Evolutionary conservation across 2,113 vertebrate genomes (phyloP), one percentile per base, ranked within the genome.

Genomic region (Micronycteris hirsuta): DNA sequence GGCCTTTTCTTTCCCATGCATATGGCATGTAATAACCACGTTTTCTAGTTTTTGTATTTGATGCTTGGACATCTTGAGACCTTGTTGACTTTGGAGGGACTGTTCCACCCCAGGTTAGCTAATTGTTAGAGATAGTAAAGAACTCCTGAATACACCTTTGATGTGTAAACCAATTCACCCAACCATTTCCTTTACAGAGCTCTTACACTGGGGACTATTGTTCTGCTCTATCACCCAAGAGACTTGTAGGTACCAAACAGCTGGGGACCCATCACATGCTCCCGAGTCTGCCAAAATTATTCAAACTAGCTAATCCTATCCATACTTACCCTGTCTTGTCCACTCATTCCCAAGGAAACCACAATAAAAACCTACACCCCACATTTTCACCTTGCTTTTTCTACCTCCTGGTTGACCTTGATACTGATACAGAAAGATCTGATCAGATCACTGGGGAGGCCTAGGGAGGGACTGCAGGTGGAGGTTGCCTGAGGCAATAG

Each of bases 231-330:
- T 78, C 26, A 54, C 6, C 11, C 2, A 4, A 73, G 16, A 13
- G 4, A 5, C 47, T n/a, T n/a, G n/a, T n/a, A 6, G 10, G 5
- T 56, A 49, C 5, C 24, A 76, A 20, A 63, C 4, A 10, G 28
- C 5, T 6, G n/a, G 26, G 17, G 19, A 7, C 11, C 38, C 2
- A 10, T 7, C 5, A n/a, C 74, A 0, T 26, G 8, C 3, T 11
- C 19, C 1, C 5, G 5, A 45, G 33, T 14, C 71, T 70, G 49
- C 1, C 41, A 61, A 58, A 68, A 71, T 47, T 52, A 33, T 61
- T 86, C 36, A 28, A 82, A 71, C 16, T 56, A 52, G 45, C 52
- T 43, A n/a, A 33, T 26, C 10, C 33, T 38, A 19, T 24, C 5
- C 4, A 2, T 26, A 4, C 7, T 49, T 56, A 41, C 4, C 4